phyloP scores from a whole-genome alignment of 2,113 vertebrate genomes.

The human (Homo sapiens) region GRCh38 chr17:58624501-58625000 shows the following conservation, averaged over 20 bases:
- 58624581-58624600: no score
- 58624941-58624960: neutral
- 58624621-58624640: no score
- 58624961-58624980: neutral
- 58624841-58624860: neutral
- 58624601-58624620: no score
- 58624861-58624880: neutral
- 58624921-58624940: neutral
- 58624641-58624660: neutral
- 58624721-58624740: neutral
- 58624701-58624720: neutral
- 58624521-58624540: no score
- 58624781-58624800: neutral
- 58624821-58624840: neutral
- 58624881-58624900: neutral
- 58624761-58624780: neutral
- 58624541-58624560: no score
- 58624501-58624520: no score
- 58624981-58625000: neutral
- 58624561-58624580: no score
- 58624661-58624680: neutral
- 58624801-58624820: neutral
- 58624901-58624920: neutral
- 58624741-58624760: neutral
- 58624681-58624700: neutral